Conservation (phyloP, 2,113 vertebrate genomes). For the Nycticryphes semicollaris region DNA sequence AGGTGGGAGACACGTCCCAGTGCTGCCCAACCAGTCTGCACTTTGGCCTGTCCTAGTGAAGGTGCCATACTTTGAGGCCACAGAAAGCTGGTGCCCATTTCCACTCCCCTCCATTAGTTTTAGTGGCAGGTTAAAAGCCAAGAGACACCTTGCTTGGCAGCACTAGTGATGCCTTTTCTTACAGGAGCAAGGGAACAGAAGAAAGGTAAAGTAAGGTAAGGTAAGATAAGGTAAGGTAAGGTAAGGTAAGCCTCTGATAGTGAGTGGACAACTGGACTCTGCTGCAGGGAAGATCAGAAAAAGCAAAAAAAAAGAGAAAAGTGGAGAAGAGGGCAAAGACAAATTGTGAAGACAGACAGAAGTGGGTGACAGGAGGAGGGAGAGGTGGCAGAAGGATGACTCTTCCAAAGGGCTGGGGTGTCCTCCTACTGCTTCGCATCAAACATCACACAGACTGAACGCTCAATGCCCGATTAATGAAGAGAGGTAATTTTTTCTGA, state of each 20-base stretch:
- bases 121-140: not conserved
- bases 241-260: not conserved
- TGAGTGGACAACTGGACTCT: not conserved
- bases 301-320: not conserved
- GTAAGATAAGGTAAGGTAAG: not conserved
- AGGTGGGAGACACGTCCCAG: rapidly evolving
- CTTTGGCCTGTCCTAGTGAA: not conserved
- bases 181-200: not conserved
- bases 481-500: not conserved
- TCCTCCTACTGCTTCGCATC: not conserved
- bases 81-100: not conserved
- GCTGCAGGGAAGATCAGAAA: not conserved
- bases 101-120: not conserved
- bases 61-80: rapidly evolving
- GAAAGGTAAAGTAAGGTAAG: not conserved
- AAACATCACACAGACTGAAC: not conserved
- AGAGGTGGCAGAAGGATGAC: not conserved
- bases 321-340: not conserved
- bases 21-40: not conserved
- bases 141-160: not conserved
- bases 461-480: not conserved
- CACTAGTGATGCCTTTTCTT: not conserved
- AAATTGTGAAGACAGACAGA: not conserved
- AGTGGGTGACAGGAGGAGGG: not conserved
- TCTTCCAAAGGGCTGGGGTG: rapidly evolving